Base-by-base conservation (phyloP, 35 echinoderm and acorn worm species). In the Ophiothrix spiculata region DNA sequence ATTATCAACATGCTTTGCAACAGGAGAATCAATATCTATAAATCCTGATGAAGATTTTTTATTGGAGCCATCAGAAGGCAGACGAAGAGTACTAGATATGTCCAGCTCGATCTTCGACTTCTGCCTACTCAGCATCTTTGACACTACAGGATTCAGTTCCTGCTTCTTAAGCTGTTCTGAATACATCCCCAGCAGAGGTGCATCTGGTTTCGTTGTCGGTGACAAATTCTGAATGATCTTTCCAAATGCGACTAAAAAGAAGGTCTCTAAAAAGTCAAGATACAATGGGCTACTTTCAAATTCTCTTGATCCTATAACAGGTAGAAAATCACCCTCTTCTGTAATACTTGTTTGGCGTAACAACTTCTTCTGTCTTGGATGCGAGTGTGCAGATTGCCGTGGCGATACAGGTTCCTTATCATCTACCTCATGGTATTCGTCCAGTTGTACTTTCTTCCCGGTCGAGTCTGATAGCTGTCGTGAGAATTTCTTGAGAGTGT, bases 261-360 rank as follows among this genome's bases (percentile, higher is more conserved):
- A 98, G 21, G 95, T 98, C 76, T 98, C 95, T 37, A 98, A 76
- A 76, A 98, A 98, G 45, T 93, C 80, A 41, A 98, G 88, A 87
- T 83, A 98, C 4, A 39, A 38, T 4, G 85, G 14, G 46, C 45
- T 91, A 39, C 77, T 84, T 64, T 98, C 95, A 86, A 98, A 91
- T 75, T 94, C 92, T 79, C 95, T 83, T 37, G 83, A 85, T 46
- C 92, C 95, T 14, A 98, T 86, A 35, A 77, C 60, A 11, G 80
- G 88, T 56, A 56, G 35, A 29, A 16, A 35, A 6, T 45, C 46
- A 21, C 37, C 80, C 31, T 82, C 80, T 34, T 82, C 40, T 13
- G 4, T 56, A 28, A 56, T 56, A 23, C 39, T 31, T 38, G n/a
- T 25, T 31, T 15, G 0, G 21, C 40, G 14, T 54, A 17, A 4